Evolutionary conservation across 2,888 invertebrate genomes (phyloP).

Genomic region (Epinotia bilunana): DNA sequence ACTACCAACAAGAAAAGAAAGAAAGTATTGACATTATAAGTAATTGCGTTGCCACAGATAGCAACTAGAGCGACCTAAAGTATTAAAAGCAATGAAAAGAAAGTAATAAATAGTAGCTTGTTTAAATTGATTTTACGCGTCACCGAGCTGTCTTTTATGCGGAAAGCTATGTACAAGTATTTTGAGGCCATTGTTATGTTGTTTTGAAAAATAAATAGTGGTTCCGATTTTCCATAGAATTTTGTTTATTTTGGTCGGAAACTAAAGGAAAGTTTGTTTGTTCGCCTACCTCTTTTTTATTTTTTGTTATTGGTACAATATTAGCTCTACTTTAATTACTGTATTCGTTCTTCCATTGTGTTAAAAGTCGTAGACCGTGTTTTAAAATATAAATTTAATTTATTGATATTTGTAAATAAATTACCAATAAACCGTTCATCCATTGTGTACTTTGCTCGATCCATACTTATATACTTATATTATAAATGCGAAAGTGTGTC

Average conservation of each 20-base stretch:
- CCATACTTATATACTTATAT: no score
- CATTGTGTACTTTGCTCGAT: no score
- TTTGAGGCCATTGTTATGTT: not conserved
- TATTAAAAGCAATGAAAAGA: conserved; percentile 58
- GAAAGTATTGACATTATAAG: conserved; percentile 40
- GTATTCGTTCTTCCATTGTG: no score
- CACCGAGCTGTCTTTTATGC: conserved; percentile 56
- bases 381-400: no score
- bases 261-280: not conserved
- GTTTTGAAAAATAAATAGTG: not conserved
- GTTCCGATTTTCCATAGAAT: not conserved
- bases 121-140: conserved; percentile 71
- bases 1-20: conserved; percentile 23
- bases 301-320: no score
- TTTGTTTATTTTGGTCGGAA: not conserved
- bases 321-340: no score
- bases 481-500: no score
- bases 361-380: no score
- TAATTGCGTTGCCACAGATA: conserved; percentile 57
- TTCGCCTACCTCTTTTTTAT: not conserved
- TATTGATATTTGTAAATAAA: no score
- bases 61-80: conserved; percentile 64
- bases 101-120: conserved; percentile 57
- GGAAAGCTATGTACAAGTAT: not conserved
- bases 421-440: no score